Percentiles rank a stretch among this genome's conserved stretches.
These are phyloP conservation scores for Epinotia demarniana DNA, from an alignment of 2,888 invertebrate species.

Conservation along the genomic window DNA sequence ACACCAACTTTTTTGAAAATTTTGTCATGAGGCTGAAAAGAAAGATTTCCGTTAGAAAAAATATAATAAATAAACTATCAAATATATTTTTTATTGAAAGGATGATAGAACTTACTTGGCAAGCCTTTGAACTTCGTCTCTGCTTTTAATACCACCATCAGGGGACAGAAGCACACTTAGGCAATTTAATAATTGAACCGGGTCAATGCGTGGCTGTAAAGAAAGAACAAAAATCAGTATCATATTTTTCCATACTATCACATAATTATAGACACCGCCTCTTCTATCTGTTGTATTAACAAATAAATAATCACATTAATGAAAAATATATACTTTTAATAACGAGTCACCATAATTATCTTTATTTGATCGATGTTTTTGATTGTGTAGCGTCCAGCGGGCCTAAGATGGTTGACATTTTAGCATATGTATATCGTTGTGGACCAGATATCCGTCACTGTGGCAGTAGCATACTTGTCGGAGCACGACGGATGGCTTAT, in stretches of 20 bases:
- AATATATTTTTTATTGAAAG: neutral
- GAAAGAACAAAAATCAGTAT: conserved; percentile 56
- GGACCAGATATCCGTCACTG: too few species aligned
- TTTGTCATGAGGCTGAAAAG: conserved; percentile 96
- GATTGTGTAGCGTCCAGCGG: too few species aligned
- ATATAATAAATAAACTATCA: neutral
- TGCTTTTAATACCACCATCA: conserved; percentile 94
- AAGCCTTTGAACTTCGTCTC: conserved; percentile 93
- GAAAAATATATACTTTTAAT: too few species aligned
- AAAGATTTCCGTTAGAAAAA: conserved; percentile 49
- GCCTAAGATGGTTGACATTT: too few species aligned
- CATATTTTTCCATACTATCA: neutral
- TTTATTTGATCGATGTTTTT: too few species aligned
- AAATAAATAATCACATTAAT: too few species aligned
- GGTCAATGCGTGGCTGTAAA: conserved; percentile 96
- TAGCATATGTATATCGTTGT: too few species aligned
- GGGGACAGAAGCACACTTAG: conserved; percentile 93
- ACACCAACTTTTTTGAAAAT: conserved; percentile 97
- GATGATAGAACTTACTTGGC: conserved; percentile 88
- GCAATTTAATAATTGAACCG: conserved; percentile 94
- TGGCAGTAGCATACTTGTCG: too few species aligned
- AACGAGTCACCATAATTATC: too few species aligned
- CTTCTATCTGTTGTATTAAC: neutral
- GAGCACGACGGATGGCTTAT: too few species aligned
- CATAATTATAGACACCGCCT: too few species aligned